phyloP scores from a whole-genome alignment of 2,113 vertebrate genomes.

The Ophthalmolycus amberensis region DNA sequence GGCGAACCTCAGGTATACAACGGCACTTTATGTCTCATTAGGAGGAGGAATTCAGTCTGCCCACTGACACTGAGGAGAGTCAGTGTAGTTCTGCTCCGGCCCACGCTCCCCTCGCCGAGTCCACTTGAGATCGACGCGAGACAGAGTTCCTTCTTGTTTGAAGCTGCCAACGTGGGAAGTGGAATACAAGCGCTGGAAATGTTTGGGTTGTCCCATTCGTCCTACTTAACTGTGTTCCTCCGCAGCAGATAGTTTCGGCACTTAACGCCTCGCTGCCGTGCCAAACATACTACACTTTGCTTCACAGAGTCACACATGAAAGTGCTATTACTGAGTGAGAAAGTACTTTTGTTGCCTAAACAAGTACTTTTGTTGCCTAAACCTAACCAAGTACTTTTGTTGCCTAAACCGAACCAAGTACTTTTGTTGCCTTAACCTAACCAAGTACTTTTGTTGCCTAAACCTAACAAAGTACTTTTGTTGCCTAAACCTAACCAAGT shows the following conservation, averaged over 20 bases:
- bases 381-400: too few relatives aligned
- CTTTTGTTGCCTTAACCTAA: too few relatives aligned
- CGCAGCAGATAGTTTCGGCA: conserved; percentile 21
- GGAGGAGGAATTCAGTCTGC: conserved; percentile 41
- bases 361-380: too few relatives aligned
- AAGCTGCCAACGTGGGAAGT: conserved; percentile 48
- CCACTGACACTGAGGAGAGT: conserved; percentile 57
- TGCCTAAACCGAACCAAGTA: too few relatives aligned
- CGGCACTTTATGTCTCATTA: conserved; percentile 58
- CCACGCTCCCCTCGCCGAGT: conserved; percentile 38
- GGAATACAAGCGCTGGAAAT: conserved; percentile 45
- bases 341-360: not conserved
- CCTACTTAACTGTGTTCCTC: conserved; percentile 33
- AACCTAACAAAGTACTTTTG: too few relatives aligned
- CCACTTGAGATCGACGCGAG: conserved; percentile 35
- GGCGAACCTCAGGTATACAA: conserved; percentile 40
- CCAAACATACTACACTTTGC: not conserved
- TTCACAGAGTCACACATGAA: conserved; percentile 3
- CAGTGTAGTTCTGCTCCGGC: conserved; percentile 39
- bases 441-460: too few relatives aligned
- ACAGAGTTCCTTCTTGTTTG: conserved; percentile 50
- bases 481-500: too few relatives aligned
- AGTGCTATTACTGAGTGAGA: not conserved
- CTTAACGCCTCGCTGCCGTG: not conserved
- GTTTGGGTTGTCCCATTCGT: conserved; percentile 55